phyloP scores from a whole-genome alignment of 1,140 invertebrate species.

The Linepithema humile region DNA sequence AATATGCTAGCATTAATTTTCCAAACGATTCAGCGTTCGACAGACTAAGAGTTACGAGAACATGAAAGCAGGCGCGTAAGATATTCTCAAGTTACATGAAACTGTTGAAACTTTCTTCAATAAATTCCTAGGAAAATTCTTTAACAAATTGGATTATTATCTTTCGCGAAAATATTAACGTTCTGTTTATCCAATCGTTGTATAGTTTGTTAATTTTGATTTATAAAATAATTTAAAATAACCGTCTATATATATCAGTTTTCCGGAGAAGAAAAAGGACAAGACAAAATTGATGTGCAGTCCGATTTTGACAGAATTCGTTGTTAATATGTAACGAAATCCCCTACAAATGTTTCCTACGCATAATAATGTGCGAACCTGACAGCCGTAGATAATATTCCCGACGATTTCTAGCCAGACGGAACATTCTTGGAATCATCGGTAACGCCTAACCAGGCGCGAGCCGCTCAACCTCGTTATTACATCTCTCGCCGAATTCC shows the following conservation, averaged over 20 bases:
- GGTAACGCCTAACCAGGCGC: conserved; percentile 65
- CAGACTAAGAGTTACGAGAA: too few species aligned
- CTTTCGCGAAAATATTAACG: neutral
- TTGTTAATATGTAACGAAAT: conserved; percentile 12
- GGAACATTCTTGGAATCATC: conserved; percentile 56
- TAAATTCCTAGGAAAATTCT: too few species aligned
- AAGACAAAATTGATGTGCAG: neutral
- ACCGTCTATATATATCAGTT: neutral
- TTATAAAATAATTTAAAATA: neutral
- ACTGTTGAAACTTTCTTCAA: too few species aligned
- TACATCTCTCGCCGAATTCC: conserved; percentile 74
- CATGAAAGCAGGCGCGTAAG: too few species aligned
- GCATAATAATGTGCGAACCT: conserved; percentile 29
- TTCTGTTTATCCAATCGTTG: neutral
- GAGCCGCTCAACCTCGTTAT: conserved; percentile 71
- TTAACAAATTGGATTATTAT: neutral
- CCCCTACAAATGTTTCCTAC: neutral
- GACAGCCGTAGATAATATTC: conserved; percentile 21
- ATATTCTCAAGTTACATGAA: too few species aligned
- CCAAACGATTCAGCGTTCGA: too few species aligned
- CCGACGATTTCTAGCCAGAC: conserved; percentile 20
- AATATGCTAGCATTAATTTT: too few species aligned
- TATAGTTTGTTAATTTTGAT: neutral
- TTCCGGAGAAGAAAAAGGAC: neutral
- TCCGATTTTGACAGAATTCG: neutral